A percentile compares a stretch with the other conserved stretches of the same genome.
These are phyloP conservation scores for Idaea aversata DNA, from an alignment of 2,888 invertebrate species.

Conservation along the genomic window DNA sequence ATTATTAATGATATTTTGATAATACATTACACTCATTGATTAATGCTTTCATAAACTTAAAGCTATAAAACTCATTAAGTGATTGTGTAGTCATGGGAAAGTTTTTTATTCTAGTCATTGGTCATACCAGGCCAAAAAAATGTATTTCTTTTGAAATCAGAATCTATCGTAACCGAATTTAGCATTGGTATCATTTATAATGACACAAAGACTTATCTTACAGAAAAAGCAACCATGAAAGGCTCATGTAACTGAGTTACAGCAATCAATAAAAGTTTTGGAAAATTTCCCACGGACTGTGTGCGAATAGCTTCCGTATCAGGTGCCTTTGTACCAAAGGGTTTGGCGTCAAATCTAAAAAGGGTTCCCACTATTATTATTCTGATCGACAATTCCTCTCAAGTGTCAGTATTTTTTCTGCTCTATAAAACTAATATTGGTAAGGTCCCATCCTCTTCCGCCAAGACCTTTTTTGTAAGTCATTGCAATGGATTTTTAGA, in stretches of 20 bases:
- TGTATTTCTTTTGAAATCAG: too few species aligned
- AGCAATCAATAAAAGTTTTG: slow-evolving; percentile 24
- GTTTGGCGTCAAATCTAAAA: slow-evolving; percentile 55
- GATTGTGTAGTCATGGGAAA: not conserved
- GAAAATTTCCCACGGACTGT: slow-evolving; percentile 66
- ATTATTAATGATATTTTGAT: not conserved
- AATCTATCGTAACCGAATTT: not conserved
- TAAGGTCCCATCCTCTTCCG: slow-evolving; percentile 79
- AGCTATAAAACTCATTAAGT: not conserved
- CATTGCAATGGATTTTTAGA: slow-evolving; percentile 57
- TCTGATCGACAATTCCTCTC: slow-evolving; percentile 73
- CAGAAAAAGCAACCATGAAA: not conserved
- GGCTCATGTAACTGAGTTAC: slow-evolving; percentile 10
- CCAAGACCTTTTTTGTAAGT: slow-evolving; percentile 59
- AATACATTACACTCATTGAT: too few species aligned
- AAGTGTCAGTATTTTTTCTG: slow-evolving; percentile 71
- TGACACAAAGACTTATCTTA: not conserved
- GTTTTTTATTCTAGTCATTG: not conserved
- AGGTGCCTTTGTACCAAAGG: slow-evolving; percentile 70
- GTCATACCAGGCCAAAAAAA: too few species aligned
- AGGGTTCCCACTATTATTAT: slow-evolving; percentile 74
- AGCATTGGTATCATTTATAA: not conserved
- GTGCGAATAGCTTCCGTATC: slow-evolving; percentile 76
- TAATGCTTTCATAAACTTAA: not conserved
- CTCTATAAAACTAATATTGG: slow-evolving; percentile 80